phyloP scores from a whole-genome alignment of 2,797 vertebrate species.

The Synanceia verrucosa region DNA sequence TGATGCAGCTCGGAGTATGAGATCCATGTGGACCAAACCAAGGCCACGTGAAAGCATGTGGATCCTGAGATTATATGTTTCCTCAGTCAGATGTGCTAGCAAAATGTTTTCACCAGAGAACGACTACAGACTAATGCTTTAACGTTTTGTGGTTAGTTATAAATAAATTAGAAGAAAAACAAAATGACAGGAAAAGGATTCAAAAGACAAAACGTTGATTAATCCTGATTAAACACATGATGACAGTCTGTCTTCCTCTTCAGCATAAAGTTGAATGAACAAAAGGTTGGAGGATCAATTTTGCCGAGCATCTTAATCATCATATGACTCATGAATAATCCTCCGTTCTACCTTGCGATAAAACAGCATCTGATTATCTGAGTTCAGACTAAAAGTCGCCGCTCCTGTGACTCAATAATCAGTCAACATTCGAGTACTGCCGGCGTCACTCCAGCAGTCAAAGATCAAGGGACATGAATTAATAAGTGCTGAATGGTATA shows the following conservation, averaged over 20 bases:
- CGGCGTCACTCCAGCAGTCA: slow-evolving; percentile 12
- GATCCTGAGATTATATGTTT: not conserved
- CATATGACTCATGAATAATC: slow-evolving; percentile 17
- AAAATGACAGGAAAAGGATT: not conserved
- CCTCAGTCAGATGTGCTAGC: not conserved
- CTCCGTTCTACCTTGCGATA: not conserved
- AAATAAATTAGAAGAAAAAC: not conserved
- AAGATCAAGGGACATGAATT: slow-evolving; percentile 44
- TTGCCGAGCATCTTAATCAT: slow-evolving; percentile 1
- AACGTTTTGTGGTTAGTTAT: not conserved
- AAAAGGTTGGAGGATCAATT: slow-evolving; percentile 20
- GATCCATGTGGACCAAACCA: slow-evolving; percentile 46
- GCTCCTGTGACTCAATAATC: slow-evolving; percentile 58
- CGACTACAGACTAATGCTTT: not conserved
- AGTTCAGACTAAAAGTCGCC: slow-evolving; percentile 21
- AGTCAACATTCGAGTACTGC: slow-evolving; percentile 34
- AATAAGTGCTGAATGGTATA: slow-evolving; percentile 28
- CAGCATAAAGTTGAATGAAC: slow-evolving; percentile 4
- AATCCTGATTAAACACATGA: not conserved
- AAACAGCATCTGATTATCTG: slow-evolving; percentile 6
- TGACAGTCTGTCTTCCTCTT: slow-evolving; percentile 12
- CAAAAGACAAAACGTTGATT: not conserved
- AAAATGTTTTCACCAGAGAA: slow-evolving; percentile 3
- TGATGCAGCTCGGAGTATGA: slow-evolving; percentile 19
- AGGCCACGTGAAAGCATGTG: slow-evolving; percentile 38